A percentile compares a stretch with the other conserved stretches of the same genome.
phyloP scores from a whole-genome alignment of 2,888 invertebrate species.

The Sphaeridia pumilis region DNA sequence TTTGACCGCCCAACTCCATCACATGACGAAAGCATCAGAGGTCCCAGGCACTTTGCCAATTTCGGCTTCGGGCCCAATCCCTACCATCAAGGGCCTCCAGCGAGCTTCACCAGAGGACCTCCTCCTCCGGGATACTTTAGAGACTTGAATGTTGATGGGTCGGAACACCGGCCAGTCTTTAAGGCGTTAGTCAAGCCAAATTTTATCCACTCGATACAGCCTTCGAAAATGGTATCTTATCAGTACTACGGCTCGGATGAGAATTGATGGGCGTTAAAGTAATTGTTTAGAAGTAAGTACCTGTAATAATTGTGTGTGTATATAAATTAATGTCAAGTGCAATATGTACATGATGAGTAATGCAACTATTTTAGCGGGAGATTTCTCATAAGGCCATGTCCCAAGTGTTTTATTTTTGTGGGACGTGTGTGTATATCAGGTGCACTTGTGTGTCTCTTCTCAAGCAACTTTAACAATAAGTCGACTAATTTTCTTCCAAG shows the following conservation, averaged over 20 bases:
- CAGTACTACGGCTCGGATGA: constrained; percentile 8
- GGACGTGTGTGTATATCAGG: too few species aligned
- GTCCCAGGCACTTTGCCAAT: neutral
- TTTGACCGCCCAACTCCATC: neutral
- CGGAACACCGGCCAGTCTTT: constrained; percentile 3
- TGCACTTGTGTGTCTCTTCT: too few species aligned
- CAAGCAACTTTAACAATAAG: too few species aligned
- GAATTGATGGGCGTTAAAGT: neutral
- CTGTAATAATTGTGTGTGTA: neutral
- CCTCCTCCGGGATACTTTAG: neutral
- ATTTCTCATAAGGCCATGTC: too few species aligned
- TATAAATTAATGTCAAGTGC: neutral
- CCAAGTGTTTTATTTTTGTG: too few species aligned
- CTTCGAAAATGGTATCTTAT: constrained; percentile 12
- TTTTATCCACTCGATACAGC: constrained; percentile 13
- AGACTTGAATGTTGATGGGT: constrained; percentile 3
- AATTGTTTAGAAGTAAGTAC: neutral
- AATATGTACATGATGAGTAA: neutral
- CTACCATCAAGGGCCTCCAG: neutral
- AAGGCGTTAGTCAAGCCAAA: constrained; percentile 10
- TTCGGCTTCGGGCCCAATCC: constrained; percentile 1
- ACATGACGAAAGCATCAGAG: neutral
- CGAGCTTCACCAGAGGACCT: neutral
- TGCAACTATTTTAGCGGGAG: neutral
- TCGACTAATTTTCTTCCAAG: too few species aligned